A percentile compares a stretch with the other conserved stretches of the same genome.
Conservation (phyloP, 2,888 invertebrate genomes). For the Caenorhabditis sulstoni region DNA sequence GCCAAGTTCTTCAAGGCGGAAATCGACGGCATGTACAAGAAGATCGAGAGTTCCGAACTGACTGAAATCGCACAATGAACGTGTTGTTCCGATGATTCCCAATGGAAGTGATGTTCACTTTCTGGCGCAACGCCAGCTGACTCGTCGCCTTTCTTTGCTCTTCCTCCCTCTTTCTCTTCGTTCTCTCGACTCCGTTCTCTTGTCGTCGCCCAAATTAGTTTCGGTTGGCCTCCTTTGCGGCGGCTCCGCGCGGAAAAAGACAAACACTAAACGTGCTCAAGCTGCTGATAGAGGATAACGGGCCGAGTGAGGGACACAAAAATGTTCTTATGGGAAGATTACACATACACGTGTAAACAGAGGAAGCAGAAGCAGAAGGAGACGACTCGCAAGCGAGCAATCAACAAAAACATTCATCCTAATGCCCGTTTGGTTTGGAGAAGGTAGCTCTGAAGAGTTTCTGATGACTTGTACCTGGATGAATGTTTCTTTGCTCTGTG, state of each 20-base stretch:
- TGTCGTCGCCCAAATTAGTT: constrained; percentile 48
- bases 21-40: constrained; percentile 49
- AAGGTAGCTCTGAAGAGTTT: too few relatives aligned
- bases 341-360: constrained; percentile 52
- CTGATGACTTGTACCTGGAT: too few relatives aligned
- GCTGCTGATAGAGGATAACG: constrained; percentile 58
- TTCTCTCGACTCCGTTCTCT: constrained; percentile 4
- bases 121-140: constrained; percentile 18
- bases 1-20: constrained; percentile 36
- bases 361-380: constrained; percentile 1
- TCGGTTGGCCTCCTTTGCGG: constrained; percentile 53
- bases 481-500: too few relatives aligned
- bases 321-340: constrained; percentile 60
- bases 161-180: background rate
- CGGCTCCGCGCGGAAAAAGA: constrained; percentile 46
- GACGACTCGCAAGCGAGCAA: constrained; percentile 1
- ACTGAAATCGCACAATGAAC: constrained; percentile 16
- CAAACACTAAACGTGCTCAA: constrained; percentile 57
- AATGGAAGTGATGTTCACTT: constrained; percentile 33
- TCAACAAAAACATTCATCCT: constrained; percentile 8
- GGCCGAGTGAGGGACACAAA: constrained; percentile 37
- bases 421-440: too few relatives aligned
- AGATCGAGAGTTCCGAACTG: constrained; percentile 37
- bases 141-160: background rate
- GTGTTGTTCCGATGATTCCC: background rate